Conservation (phyloP, 2,113 vertebrate genomes). For the Cryptotis parvus region DNA sequence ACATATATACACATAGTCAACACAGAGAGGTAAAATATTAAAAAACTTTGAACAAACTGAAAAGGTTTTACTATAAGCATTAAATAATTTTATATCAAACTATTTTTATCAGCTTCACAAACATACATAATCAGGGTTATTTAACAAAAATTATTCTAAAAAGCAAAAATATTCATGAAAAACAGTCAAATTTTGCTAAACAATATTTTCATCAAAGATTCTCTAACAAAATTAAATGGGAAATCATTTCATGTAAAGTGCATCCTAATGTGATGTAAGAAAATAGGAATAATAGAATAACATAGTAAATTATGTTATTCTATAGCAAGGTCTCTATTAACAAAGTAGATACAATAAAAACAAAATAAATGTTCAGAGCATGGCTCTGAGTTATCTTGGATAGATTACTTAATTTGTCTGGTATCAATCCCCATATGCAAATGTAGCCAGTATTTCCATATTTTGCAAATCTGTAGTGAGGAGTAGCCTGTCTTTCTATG, state of each 20-base stretch:
- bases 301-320: no score
- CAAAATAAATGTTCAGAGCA: background rate
- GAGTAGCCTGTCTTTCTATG: background rate
- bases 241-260: background rate
- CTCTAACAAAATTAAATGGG: conserved; percentile 22
- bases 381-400: background rate
- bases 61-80: conserved; percentile 13
- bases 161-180: conserved; percentile 1
- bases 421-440: background rate
- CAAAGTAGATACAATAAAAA: background rate
- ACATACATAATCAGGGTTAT: background rate
- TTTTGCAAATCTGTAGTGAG: background rate
- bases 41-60: conserved; percentile 1
- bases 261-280: background rate
- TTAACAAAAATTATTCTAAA: conserved; percentile 53
- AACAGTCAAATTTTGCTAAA: conserved; percentile 22
- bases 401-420: conserved; percentile 47
- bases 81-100: conserved; percentile 9
- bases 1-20: background rate
- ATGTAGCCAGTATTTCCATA: background rate
- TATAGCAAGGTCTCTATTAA: background rate
- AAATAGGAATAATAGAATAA: background rate
- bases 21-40: conserved; percentile 8
- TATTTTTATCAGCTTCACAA: conserved; percentile 20
- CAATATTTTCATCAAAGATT: background rate